Evolutionary conservation across 2,113 vertebrate genomes (phyloP).

Genomic region (Paracanthobrama guichenoti): DNA sequence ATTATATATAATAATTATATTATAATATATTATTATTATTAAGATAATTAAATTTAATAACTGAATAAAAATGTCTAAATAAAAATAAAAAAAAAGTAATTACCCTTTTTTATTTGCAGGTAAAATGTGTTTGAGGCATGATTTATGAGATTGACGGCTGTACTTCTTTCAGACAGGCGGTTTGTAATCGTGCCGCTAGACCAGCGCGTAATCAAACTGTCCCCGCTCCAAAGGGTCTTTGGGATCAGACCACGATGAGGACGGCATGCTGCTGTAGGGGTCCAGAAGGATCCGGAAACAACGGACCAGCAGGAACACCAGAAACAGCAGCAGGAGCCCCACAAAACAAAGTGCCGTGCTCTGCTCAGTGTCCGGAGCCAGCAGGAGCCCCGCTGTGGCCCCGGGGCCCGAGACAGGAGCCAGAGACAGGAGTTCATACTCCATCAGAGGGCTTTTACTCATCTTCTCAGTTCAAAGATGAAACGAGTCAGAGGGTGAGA

Average conservation of each 20-base stretch:
- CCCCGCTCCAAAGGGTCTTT: slow-evolving; percentile 89
- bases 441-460: slow-evolving; percentile 81
- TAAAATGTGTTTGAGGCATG: neutral
- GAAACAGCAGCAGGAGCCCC: slow-evolving; percentile 86
- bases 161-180: too few species aligned
- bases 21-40: neutral
- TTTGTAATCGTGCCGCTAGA: slow-evolving; percentile 63
- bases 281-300: slow-evolving; percentile 92
- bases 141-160: neutral
- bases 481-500: neutral
- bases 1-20: neutral
- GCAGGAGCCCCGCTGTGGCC: slow-evolving; percentile 64
- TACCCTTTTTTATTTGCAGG: neutral
- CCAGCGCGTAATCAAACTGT: slow-evolving; percentile 89
- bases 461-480: slow-evolving; percentile 66
- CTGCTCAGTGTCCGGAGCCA: slow-evolving; percentile 83
- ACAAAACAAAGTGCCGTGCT: slow-evolving; percentile 89
- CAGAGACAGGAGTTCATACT: slow-evolving; percentile 68
- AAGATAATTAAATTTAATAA: too few species aligned
- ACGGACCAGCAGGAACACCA: slow-evolving; percentile 88
- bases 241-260: slow-evolving; percentile 90
- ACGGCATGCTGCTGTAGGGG: slow-evolving; percentile 95
- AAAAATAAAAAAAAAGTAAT: too few species aligned
- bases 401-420: slow-evolving; percentile 74
- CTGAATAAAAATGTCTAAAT: neutral